Evolutionary conservation across 2,113 vertebrate species (phyloP).

Genomic region (Daboia siamensis): DNA sequence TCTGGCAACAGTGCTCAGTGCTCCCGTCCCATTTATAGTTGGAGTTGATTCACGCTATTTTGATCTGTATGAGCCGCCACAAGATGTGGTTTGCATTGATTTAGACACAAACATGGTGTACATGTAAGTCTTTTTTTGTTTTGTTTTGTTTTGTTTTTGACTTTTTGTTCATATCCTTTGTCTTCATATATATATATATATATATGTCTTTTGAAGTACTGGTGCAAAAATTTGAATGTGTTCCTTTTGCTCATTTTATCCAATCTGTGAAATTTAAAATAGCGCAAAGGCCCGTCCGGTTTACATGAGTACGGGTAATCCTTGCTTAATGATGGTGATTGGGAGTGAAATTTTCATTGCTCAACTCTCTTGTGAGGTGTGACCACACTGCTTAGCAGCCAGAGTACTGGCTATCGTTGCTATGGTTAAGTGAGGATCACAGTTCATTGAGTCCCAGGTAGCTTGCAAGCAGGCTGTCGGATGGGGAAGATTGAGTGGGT

Average conservation of each 20-base stretch:
- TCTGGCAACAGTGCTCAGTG: constrained; percentile 90
- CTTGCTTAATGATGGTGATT: neutral
- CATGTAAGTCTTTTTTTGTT: constrained; percentile 76
- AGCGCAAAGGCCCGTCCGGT: neutral
- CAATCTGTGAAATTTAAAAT: neutral
- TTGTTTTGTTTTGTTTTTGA: neutral
- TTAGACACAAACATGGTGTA: constrained; percentile 98
- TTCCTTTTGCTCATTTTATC: constrained; percentile 5
- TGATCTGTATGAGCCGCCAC: constrained; percentile 95
- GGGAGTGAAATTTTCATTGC: neutral
- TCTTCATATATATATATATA: neutral
- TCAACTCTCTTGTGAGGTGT: neutral
- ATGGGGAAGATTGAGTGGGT: neutral
- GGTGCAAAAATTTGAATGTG: neutral
- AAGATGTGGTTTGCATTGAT: constrained; percentile 95
- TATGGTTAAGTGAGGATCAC: neutral
- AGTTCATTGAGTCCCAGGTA: neutral
- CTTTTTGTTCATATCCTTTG: constrained; percentile 9
- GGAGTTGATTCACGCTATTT: constrained; percentile 98
- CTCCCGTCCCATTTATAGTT: constrained; percentile 92
- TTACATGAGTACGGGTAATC: neutral
- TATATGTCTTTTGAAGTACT: neutral
- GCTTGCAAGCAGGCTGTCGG: neutral
- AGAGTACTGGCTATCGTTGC: neutral
- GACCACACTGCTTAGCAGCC: neutral